A percentile compares a stretch with the other conserved stretches of the same genome.
Evolutionary conservation across 2,113 vertebrate species (phyloP).

Genomic region (Chloebia gouldiae): DNA sequence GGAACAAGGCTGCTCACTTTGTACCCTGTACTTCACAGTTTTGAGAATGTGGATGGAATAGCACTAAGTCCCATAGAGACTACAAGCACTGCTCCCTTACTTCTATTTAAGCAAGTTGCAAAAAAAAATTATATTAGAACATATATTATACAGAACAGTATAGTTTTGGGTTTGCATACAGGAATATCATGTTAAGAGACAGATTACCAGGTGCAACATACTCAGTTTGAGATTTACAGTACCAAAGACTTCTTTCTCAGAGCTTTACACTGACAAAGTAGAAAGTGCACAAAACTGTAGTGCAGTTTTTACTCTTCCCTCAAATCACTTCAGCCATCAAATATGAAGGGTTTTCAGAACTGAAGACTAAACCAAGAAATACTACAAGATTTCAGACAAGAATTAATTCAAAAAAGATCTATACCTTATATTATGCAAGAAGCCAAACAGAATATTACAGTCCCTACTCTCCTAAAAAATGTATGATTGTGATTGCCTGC

Average conservation of each 20-base stretch:
- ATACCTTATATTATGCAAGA: not conserved
- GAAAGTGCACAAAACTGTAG: not conserved
- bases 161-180: not conserved
- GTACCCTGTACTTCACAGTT: not conserved
- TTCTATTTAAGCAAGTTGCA: not conserved
- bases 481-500: not conserved
- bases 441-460: not conserved
- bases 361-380: not conserved
- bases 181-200: not conserved
- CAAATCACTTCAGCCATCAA: not conserved
- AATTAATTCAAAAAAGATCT: constrained; percentile 1
- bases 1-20: not conserved
- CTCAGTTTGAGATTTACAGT: not conserved
- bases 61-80: not conserved
- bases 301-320: not conserved
- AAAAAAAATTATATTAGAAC: not conserved
- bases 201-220: not conserved
- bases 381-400: not conserved
- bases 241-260: not conserved
- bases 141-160: not conserved
- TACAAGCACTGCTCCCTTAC: not conserved
- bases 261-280: not conserved
- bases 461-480: constrained; percentile 17
- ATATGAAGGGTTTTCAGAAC: not conserved
- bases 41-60: not conserved